Conservation (phyloP, 1,140 invertebrate species). For the Tetraneura akinire region DNA sequence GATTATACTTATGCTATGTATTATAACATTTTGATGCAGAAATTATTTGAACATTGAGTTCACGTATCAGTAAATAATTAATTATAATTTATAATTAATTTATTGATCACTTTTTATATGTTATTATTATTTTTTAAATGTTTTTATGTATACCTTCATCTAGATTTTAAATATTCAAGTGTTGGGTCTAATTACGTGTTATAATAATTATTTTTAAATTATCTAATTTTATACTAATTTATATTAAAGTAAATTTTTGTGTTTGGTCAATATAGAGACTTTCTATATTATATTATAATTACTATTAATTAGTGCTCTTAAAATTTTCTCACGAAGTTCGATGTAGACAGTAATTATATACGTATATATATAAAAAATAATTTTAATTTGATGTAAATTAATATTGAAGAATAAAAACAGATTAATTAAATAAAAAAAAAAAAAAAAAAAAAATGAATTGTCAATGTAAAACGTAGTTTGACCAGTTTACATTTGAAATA, state of each 20-base stretch:
- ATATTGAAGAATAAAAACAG: not conserved
- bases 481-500: not conserved
- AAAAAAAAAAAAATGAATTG: not conserved
- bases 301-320: not conserved
- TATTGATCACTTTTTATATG: not conserved
- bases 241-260: not conserved
- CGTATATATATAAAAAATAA: not conserved
- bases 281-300: not conserved
- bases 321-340: not conserved
- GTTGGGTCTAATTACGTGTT: not conserved
- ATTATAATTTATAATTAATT: not conserved
- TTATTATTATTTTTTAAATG: not conserved
- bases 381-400: conserved; percentile 7
- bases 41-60: not conserved
- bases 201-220: not conserved
- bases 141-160: not conserved
- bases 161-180: not conserved
- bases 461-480: not conserved
- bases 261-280: not conserved
- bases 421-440: not conserved
- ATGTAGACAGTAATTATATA: not conserved
- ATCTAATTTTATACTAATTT: not conserved
- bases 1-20: not conserved
- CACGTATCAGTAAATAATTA: not conserved
- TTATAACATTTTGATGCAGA: not conserved